These are phyloP conservation scores for Dynastes maya DNA, from an alignment of 2,888 invertebrate species.

Conservation along the genomic window DNA sequence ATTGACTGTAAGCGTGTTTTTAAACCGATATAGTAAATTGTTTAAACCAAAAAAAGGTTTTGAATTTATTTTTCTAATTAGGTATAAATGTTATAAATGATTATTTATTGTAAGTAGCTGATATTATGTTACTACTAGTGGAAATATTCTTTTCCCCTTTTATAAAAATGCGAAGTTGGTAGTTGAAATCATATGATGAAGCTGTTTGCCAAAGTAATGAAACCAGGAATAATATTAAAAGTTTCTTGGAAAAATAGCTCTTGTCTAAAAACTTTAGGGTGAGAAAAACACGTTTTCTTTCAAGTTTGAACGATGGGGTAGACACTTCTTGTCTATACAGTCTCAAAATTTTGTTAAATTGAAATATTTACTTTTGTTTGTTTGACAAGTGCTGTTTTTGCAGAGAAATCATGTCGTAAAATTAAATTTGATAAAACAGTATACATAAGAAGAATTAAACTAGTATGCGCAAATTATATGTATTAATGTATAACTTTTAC, in stretches of 20 bases:
- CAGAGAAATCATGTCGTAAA: too few species aligned
- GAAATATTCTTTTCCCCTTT: neutral
- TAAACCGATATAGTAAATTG: neutral
- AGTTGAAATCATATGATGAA: neutral
- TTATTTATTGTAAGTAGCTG: neutral
- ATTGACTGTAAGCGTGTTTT: slow-evolving; percentile 2
- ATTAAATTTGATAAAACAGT: too few species aligned
- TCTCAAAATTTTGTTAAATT: too few species aligned
- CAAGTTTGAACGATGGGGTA: too few species aligned
- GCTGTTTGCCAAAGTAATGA: neutral
- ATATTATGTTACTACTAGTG: neutral
- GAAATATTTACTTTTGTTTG: too few species aligned
- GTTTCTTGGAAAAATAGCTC: neutral
- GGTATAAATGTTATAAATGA: neutral
- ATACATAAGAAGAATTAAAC: too few species aligned
- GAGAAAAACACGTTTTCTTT: neutral
- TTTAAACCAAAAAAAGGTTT: neutral
- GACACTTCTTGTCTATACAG: too few species aligned
- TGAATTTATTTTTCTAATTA: slow-evolving; percentile 2
- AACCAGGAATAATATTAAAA: neutral
- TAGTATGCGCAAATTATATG: too few species aligned
- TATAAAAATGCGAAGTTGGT: neutral
- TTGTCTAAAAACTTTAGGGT: neutral
- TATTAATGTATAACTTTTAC: too few species aligned
- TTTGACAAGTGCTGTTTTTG: too few species aligned